Conservation (phyloP, 2,113 vertebrate species). For the Galeopterus variegatus region DNA sequence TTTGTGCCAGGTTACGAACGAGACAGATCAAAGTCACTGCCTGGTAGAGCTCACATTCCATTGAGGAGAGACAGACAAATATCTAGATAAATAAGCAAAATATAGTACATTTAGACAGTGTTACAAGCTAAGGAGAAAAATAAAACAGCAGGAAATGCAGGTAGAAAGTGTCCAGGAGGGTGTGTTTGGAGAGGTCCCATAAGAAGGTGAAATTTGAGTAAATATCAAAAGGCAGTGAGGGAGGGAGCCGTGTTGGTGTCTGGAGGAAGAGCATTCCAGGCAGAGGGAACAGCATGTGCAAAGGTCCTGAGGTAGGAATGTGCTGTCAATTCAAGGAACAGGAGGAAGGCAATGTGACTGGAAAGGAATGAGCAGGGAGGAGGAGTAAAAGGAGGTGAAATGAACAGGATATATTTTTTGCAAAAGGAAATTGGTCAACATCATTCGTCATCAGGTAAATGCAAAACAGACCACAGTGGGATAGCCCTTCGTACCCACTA, state of each 20-base stretch:
- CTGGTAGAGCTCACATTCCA: neutral
- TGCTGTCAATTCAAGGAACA: neutral
- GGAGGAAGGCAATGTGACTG: neutral
- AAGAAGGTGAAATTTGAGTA: neutral
- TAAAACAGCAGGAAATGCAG: neutral
- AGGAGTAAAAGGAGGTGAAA: neutral
- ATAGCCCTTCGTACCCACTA: neutral
- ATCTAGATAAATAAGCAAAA: neutral
- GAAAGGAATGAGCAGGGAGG: neutral
- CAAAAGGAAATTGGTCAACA: neutral
- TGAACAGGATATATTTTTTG: neutral
- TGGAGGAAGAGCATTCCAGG: neutral
- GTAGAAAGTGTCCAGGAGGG: neutral
- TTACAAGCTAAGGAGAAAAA: neutral
- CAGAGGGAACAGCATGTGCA: neutral
- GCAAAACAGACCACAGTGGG: neutral
- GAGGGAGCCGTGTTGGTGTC: neutral
- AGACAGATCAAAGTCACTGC: neutral
- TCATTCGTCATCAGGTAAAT: neutral
- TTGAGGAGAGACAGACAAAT: neutral
- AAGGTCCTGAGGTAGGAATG: neutral
- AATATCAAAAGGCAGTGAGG: neutral
- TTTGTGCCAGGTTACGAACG: neutral
- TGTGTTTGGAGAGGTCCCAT: neutral
- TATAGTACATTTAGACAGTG: neutral